Conservation (phyloP, 2,888 invertebrate species). For the Achlya flavicornis region DNA sequence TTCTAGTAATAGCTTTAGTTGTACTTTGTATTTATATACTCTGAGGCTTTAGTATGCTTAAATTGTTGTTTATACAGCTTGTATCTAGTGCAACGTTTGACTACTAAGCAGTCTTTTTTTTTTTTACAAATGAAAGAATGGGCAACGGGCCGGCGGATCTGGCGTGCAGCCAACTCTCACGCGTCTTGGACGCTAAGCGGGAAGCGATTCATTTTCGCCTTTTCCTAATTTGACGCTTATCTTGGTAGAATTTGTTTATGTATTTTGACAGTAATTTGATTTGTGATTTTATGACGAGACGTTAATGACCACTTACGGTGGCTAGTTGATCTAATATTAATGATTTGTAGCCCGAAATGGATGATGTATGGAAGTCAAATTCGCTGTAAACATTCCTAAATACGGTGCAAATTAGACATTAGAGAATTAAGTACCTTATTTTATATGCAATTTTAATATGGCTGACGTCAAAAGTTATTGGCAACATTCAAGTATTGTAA, state of each 20-base stretch:
- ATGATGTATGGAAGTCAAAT: slow-evolving; percentile 25
- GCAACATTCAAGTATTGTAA: too few species aligned
- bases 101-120: not conserved
- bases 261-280: slow-evolving; percentile 13
- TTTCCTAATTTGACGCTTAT: slow-evolving; percentile 5
- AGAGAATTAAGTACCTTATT: not conserved
- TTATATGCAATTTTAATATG: not conserved
- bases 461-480: too few species aligned
- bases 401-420: slow-evolving; percentile 6
- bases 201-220: slow-evolving; percentile 1
- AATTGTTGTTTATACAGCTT: too few species aligned
- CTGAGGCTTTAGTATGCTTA: too few species aligned
- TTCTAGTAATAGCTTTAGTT: too few species aligned
- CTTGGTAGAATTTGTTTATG: not conserved
- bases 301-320: slow-evolving; percentile 31
- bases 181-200: not conserved
- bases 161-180: slow-evolving; percentile 3
- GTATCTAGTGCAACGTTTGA: not conserved
- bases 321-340: slow-evolving; percentile 35
- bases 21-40: too few species aligned
- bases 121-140: not conserved
- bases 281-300: slow-evolving; percentile 22
- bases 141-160: not conserved
- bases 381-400: slow-evolving; percentile 19
- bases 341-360: slow-evolving; percentile 23